These are phyloP conservation scores for Lomographa bimaculata DNA, from an alignment of 2,888 invertebrate genomes.

Conservation along the genomic window DNA sequence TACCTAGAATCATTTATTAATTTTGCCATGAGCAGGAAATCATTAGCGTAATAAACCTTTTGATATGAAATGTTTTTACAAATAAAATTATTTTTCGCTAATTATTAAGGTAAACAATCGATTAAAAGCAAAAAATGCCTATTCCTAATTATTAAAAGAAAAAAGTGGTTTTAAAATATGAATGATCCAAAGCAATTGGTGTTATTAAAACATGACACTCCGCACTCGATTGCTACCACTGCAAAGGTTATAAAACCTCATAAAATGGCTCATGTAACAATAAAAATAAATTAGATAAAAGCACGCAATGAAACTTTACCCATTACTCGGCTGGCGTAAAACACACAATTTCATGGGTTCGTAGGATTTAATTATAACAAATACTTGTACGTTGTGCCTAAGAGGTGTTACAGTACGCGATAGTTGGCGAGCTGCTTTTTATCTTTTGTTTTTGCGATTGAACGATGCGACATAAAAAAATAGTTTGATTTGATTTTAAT, in stretches of 20 bases:
- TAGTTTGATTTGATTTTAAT: too few relatives aligned
- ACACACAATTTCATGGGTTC: conserved; percentile 67
- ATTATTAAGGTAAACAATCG: too few relatives aligned
- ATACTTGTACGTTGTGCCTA: conserved; percentile 43
- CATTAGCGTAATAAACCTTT: too few relatives aligned
- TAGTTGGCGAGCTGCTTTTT: too few relatives aligned
- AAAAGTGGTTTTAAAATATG: conserved; percentile 1
- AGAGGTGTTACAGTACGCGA: not conserved
- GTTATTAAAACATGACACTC: conserved; percentile 39
- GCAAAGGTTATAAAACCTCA: conserved; percentile 64
- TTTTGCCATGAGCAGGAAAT: too few relatives aligned
- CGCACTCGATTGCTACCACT: conserved; percentile 58
- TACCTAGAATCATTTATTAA: too few relatives aligned
- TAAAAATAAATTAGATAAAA: conserved; percentile 82
- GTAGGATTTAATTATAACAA: conserved; percentile 74
- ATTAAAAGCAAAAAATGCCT: too few relatives aligned
- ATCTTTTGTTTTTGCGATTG: too few relatives aligned
- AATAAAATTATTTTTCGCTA: too few relatives aligned
- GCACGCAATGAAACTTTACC: conserved; percentile 76
- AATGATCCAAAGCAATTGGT: conserved; percentile 16
- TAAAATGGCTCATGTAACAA: conserved; percentile 74
- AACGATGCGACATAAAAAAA: too few relatives aligned
- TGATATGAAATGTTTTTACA: too few relatives aligned
- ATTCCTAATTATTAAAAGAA: too few relatives aligned
- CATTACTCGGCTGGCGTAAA: conserved; percentile 67